Base-by-base conservation (phyloP, 2,888 invertebrate genomes). In the Rambutsinella grinnellia region DNA sequence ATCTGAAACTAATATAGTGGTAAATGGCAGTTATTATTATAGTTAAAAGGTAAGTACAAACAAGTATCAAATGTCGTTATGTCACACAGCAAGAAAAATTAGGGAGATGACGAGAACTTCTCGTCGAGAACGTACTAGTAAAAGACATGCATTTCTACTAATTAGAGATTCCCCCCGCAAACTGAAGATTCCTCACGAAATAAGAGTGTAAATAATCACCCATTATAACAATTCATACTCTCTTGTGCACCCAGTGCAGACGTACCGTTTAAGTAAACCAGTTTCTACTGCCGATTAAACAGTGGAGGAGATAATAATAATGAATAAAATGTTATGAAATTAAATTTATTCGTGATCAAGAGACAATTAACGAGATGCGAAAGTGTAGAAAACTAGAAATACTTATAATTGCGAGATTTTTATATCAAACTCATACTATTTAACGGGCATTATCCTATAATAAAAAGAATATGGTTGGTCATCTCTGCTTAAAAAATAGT, bases 121-220 rank as follows among this genome's bases (percentile, higher is more conserved):
- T n/a, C n/a, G n/a, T n/a, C n/a, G 36, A 36, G 10, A 57, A 27
- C 10, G 28, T 58, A 60, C 28, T 8, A 54, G n/a, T 44, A 24
- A 49, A 49, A 47, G 49, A 69, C 53, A 69, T 69, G 60, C 44
- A 46, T 62, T 62, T 49, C 19, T 13, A 13, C 49, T 62, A 70
- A 70, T 70, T 70, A 70, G 61, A 47, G 62, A 70, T 70, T 70
- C 70, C 27, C 62, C 21, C 62, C 17, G 62, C 70, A 70, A n/a
- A 47, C 28, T 62, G 56, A 62, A 46, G 62, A 70, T 62, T 62
- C 70, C 70, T 70, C 70, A 70, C 70, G 70, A 62, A 36, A 56
- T 70, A 62, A 70, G 70, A 24, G 24, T 62, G 62, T 62, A 70
- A 70, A 36, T 36, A 36, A 70, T 54, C 56, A n/a, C n/a, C 70